A percentile compares a stretch with the other conserved stretches of the same genome.
Evolutionary conservation across 2,888 invertebrate genomes (phyloP).

Genomic region (Lasioglossum vierecki): DNA sequence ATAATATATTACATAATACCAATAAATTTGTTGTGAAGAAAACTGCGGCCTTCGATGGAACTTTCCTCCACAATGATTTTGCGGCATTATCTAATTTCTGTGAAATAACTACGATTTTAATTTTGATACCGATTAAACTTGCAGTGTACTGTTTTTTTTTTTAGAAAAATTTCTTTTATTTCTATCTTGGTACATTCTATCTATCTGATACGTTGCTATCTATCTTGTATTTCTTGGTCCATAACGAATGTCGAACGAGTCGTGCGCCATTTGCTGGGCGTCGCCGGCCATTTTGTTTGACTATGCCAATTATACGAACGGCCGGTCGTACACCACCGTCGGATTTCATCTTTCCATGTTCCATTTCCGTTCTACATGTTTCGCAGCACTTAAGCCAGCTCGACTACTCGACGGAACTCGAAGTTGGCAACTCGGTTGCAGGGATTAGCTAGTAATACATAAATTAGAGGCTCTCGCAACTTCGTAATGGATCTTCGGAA

Average conservation of each 20-base stretch:
- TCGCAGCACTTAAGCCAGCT: constrained; percentile 7
- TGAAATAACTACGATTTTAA: no score
- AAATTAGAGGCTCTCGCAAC: constrained; percentile 47
- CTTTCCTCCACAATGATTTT: background rate
- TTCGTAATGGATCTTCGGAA: constrained; percentile 39
- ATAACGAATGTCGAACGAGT: background rate
- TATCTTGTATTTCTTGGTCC: background rate
- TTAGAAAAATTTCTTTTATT: background rate
- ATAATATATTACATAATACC: background rate
- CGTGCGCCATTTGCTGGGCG: background rate
- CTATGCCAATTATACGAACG: background rate
- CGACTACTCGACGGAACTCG: constrained; percentile 5
- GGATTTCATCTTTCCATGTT: constrained; percentile 8
- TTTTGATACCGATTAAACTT: no score
- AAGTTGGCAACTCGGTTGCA: constrained; percentile 16
- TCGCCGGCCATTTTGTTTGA: background rate
- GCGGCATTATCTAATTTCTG: no score
- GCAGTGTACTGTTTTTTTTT: no score
- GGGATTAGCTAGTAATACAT: constrained; percentile 36
- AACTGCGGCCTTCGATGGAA: background rate
- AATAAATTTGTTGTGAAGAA: background rate
- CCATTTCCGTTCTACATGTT: constrained; percentile 14
- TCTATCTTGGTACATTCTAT: no score
- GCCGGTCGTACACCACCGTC: background rate
- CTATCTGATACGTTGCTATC: no score